Evolutionary conservation across 1,140 invertebrate genomes (phyloP), one percentile per base, ranked within the genome.

Genomic region (Amyelois transitella): DNA sequence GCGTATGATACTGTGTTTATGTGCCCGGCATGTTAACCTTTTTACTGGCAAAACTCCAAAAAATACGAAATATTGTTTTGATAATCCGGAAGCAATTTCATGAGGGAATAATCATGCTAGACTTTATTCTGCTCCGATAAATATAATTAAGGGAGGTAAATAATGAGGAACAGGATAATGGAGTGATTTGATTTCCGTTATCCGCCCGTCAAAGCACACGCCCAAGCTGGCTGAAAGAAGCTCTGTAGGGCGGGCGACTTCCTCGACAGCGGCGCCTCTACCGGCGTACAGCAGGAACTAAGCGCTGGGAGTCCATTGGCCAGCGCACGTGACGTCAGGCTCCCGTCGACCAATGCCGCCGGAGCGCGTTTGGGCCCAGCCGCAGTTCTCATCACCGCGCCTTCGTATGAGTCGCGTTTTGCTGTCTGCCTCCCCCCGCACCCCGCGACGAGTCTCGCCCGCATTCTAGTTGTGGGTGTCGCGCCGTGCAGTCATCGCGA

Each of bases 391-490:
- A 66, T 76, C 80, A 75, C 77, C 79, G 81, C 84, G 84, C 82
- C 82, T 86, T 81, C 79, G 81, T 77, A 81, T 71, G 77, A 80
- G 77, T 71, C 65, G 81, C 77, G 78, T 84, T 70, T 76, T 70
- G 77, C 70, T 72, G 70, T 60, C 76, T 59, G 64, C 60, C 66
- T 60, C 69, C 65, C 64, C 70, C 63, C 68, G 68, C 62, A 55
- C 81, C 81, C 79, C 82, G 74, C 80, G 71, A 69, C 64, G 75
- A 69, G 72, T 77, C 71, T 84, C 73, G 78, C 75, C 80, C 84
- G 84, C 84, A 87, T 87, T 87, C 84, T 84, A 84, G 79, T 86
- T 72, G 81, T 85, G 84, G 81, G 81, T 86, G 81, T 87, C 77
- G 79, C 81, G 79, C 81, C 66, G 84, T 85, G 77, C 81, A 85